phyloP scores from a whole-genome alignment of 2,113 vertebrate genomes.

The Eurypyga helias region DNA sequence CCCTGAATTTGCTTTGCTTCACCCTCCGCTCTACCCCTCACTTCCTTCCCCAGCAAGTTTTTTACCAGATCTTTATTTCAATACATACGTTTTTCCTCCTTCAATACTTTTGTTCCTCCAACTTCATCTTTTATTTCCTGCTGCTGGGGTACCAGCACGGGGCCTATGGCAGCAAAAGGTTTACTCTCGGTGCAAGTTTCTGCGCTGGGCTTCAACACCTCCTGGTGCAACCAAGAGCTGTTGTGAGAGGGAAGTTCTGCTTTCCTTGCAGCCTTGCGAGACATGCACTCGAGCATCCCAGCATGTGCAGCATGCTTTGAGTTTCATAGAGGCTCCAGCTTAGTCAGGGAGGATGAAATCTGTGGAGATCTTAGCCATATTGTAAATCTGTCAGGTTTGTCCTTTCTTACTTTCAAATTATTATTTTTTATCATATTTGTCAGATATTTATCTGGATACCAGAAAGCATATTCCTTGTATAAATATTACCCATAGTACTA shows the following conservation, averaged over 20 bases:
- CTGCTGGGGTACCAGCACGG: neutral
- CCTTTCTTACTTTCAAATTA: neutral
- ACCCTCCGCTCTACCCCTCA: neutral
- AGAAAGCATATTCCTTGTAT: neutral
- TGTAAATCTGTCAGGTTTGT: neutral
- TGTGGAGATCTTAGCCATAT: neutral
- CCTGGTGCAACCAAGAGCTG: neutral
- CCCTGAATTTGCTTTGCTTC: neutral
- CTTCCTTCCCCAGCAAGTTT: neutral
- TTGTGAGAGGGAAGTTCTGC: neutral
- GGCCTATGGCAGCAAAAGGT: neutral
- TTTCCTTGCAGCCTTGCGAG: neutral
- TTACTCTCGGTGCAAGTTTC: neutral
- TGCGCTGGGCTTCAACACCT: neutral
- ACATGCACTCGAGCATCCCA: neutral
- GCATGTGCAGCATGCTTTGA: neutral
- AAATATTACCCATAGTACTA: neutral
- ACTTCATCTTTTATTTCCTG: neutral
- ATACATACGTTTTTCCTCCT: neutral
- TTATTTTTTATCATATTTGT: rapidly evolving
- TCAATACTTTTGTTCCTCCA: neutral
- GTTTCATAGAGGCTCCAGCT: neutral
- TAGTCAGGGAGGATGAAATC: neutral
- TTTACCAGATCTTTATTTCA: neutral
- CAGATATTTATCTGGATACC: neutral